Base-by-base conservation (phyloP, 2,797 vertebrate genomes). In the Mus caroli region DNA sequence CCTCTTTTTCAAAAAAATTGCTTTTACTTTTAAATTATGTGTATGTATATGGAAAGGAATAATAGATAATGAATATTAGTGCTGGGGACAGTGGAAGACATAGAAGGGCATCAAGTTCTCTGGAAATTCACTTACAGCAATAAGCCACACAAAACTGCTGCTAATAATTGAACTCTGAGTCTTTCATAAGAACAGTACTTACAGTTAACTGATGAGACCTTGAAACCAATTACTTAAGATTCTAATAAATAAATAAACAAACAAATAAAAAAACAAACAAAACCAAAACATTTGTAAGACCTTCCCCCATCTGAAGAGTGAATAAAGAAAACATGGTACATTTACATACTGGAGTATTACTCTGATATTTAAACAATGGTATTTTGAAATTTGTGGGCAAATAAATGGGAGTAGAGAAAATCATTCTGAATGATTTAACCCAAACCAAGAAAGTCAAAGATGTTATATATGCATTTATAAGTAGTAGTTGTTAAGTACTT, bases 71-170 rank as follows among this genome's bases (percentile, higher is more conserved):
- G 37, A 0, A n/a, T 14, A 6, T 28, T 83, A 50, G 19, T 24
- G 6, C 40, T 26, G 4, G 20, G 52, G 8, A 26, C 1, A 86
- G 3, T 52, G 31, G 20, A 52, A 3, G 31, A 84, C 26, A 31
- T 31, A 20, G 24, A 54, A 43, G 0, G 8, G 2, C 0, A 34
- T 31, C 10, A 0, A 15, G 6, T 7, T 34, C 17, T 11, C 40
- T 50, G 28, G 11, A 64, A 3, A 43, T 46, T 84, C 31, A 46
- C 9, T 64, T 34, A 50, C 17, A 34, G 17, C 2, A 34, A 1
- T 84, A 15, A 40, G 13, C 14, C 15, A 60, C 13, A 3, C 4
- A 28, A 22, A 1, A 13, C 2, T 6, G 31, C 10, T 62, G 14
- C 4, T 13, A 2, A 3, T 46, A 46, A 64, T 3, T 64, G 10